phyloP scores from a whole-genome alignment of 2,888 invertebrate species.

The Aphidoletes aphidimyza region DNA sequence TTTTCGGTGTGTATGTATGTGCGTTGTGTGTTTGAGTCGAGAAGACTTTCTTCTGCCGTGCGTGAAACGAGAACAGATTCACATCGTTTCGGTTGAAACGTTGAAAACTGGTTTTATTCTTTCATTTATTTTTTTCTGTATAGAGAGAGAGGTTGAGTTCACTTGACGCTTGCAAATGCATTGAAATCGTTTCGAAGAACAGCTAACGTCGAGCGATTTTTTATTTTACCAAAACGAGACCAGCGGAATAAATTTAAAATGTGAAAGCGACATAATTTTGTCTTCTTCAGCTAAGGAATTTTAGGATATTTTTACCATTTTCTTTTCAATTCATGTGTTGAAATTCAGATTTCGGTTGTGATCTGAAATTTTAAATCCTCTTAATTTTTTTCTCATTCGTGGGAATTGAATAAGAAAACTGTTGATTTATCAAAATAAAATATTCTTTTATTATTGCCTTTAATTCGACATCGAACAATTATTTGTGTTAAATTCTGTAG shows the following conservation, averaged over 20 bases:
- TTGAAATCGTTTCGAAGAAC: slow-evolving; percentile 2
- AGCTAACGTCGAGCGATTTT: background rate
- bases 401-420: too few relatives aligned
- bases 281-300: background rate
- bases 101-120: slow-evolving; percentile 23
- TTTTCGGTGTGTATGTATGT: background rate
- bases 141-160: background rate
- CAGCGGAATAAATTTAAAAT: background rate
- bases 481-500: background rate
- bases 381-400: too few relatives aligned
- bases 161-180: slow-evolving; percentile 36
- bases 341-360: too few relatives aligned
- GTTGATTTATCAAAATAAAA: too few relatives aligned
- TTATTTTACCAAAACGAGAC: background rate
- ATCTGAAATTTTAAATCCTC: too few relatives aligned
- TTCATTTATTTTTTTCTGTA: background rate
- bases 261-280: slow-evolving; percentile 8
- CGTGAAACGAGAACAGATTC: background rate
- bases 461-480: too few relatives aligned
- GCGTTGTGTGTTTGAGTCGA: background rate
- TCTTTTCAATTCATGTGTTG: background rate
- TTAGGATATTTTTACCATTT: background rate
- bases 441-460: too few relatives aligned
- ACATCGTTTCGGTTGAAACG: slow-evolving; percentile 11
- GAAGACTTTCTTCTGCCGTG: slow-evolving; percentile 7